Evolutionary conservation across 2,797 vertebrate genomes (phyloP).

Genomic region (Coreius guichenoti): DNA sequence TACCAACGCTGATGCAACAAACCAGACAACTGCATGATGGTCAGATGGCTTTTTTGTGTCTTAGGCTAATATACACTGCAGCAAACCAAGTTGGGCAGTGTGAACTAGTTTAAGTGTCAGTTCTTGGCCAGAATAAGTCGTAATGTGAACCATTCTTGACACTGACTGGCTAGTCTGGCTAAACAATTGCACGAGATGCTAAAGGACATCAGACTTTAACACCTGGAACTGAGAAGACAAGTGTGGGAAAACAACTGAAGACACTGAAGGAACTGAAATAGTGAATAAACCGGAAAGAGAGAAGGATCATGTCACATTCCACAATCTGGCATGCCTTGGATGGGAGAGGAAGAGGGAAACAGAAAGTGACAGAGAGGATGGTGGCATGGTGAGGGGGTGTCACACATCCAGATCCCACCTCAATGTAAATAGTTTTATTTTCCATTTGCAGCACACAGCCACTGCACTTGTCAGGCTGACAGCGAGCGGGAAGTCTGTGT

Average conservation of each 20-base stretch:
- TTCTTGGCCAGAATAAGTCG: not conserved
- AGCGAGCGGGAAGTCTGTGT: conserved; percentile 21
- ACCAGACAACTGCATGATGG: not conserved
- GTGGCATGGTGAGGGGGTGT: conserved; percentile 11
- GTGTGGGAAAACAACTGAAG: not conserved
- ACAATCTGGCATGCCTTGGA: not conserved
- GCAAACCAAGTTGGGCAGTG: conserved; percentile 1
- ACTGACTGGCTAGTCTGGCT: not conserved
- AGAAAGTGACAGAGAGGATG: not conserved
- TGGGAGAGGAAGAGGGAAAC: not conserved
- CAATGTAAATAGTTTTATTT: conserved; percentile 58
- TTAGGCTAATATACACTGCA: not conserved
- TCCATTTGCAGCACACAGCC: conserved; percentile 56
- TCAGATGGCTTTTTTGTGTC: not conserved
- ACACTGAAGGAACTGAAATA: not conserved
- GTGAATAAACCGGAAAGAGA: not conserved
- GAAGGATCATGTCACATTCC: conserved; percentile 30
- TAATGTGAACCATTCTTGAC: not conserved
- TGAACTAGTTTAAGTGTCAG: not conserved
- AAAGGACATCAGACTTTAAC: conserved; percentile 24
- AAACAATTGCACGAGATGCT: not conserved
- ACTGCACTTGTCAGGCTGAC: conserved; percentile 55
- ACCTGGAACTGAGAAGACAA: conserved; percentile 8
- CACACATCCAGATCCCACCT: conserved; percentile 23
- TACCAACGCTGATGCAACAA: not conserved